These are phyloP conservation scores for Amia ocellicauda DNA, from an alignment of 2,113 vertebrate genomes.

Conservation along the genomic window DNA sequence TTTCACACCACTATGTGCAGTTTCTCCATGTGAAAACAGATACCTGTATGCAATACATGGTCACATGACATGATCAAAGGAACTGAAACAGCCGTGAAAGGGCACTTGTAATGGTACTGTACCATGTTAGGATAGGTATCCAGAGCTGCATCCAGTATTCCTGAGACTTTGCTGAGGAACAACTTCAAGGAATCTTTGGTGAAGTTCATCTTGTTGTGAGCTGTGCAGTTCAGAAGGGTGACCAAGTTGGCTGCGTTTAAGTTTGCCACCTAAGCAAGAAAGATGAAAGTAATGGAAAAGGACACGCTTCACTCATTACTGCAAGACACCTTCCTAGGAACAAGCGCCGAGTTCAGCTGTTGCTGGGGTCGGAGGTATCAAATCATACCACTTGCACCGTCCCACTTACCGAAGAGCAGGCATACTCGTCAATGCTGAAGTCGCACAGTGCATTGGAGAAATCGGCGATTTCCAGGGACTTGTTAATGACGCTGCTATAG, in stretches of 20 bases:
- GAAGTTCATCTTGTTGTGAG: slow-evolving; percentile 12
- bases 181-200: slow-evolving; percentile 39
- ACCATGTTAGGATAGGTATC: slow-evolving; percentile 65
- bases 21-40: no score
- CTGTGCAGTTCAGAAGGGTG: slow-evolving; percentile 35
- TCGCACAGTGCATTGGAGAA: no score
- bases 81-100: not conserved
- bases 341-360: not conserved
- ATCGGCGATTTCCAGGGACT: no score
- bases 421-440: no score
- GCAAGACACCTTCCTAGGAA: not conserved
- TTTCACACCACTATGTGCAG: no score
- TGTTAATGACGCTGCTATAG: no score
- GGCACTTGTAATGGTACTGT: slow-evolving; percentile 10
- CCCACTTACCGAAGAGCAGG: no score
- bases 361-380: no score
- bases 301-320: no score
- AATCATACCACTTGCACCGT: no score
- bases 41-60: no score
- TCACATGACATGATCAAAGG: no score
- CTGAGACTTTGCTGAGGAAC: slow-evolving; percentile 48
- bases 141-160: slow-evolving; percentile 48
- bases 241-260: slow-evolving; percentile 29
- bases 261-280: slow-evolving; percentile 26
- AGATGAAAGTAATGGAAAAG: not conserved